Conservation (phyloP, 2,113 vertebrate genomes). For the Lophotis ruficrista region DNA sequence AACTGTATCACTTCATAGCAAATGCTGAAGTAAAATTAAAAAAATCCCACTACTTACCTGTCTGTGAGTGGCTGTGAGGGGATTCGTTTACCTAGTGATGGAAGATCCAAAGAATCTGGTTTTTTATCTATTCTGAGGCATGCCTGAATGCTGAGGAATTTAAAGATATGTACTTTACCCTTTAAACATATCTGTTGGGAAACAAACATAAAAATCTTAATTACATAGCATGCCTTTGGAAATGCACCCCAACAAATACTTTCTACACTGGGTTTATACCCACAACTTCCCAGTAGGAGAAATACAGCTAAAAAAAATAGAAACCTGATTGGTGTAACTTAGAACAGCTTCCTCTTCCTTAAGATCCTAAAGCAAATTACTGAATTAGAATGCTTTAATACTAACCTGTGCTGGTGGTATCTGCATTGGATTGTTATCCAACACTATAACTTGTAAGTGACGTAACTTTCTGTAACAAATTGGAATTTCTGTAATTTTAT, state of each 20-base stretch:
- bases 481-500: constrained; percentile 97
- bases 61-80: constrained; percentile 94
- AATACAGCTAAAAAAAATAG: not conserved
- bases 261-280: not conserved
- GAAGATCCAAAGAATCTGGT: constrained; percentile 94
- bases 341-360: not conserved
- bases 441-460: constrained; percentile 91
- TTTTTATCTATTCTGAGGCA: constrained; percentile 95
- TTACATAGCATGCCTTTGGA: not conserved
- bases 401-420: constrained; percentile 94
- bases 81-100: constrained; percentile 88
- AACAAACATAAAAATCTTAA: not conserved
- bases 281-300: not conserved
- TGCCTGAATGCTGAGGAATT: constrained; percentile 95
- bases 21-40: not conserved
- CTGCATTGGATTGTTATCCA: constrained; percentile 99
- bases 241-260: not conserved
- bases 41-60: constrained; percentile 73
- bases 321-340: not conserved
- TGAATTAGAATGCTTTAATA: constrained; percentile 19
- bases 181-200: constrained; percentile 93
- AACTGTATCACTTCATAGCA: not conserved
- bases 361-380: not conserved
- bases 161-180: constrained; percentile 98
- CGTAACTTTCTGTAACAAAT: constrained; percentile 90